Base-by-base conservation (phyloP, 2,113 vertebrate genomes). In the Dipodomys stephensi region DNA sequence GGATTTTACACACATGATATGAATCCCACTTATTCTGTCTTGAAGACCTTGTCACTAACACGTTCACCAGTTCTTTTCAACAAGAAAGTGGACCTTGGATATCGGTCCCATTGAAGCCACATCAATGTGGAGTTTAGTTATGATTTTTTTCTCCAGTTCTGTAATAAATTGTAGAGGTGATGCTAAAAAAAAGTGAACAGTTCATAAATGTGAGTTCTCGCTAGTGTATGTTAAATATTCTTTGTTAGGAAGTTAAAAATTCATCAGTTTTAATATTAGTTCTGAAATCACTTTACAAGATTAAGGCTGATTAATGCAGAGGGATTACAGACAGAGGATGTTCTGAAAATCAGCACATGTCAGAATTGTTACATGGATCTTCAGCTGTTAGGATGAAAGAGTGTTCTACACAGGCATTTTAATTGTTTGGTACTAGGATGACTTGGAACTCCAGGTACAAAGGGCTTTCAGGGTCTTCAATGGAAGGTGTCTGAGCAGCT, bases 251-350 rank as follows among this genome's bases (percentile, higher is more conserved):
- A 44, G 44, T 87, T 94, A 95, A 96, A 83, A 95, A 94, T 86
- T 74, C 82, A 92, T 78, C 94, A 32, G 7, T 78, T 95, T 88
- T 88, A 60, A 39, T 94, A 92, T 95, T 96, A 92, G 69, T 81
- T 80, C 83, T 88, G 25, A 94, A 91, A 74, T 71, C 25, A 39
- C 62, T 92, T 92, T 94, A 92, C 53, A 91, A n/a, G 77, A 92
- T 87, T 93, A 96, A 82, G 23, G 87, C 74, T 91, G 95, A 95
- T 94, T 96, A 93, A 96, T 87, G 89, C 81, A 91, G 80, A 95
- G 15, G 46, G 30, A 92, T 87, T 94, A 87, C 64, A 93, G 67
- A 90, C 16, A 35, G 53, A 88, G 8, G 7, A 62, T 73, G 10
- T 78, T 74, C 10, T 91, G 92, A 94, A 93, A 91, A 92, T 88